Conservation (phyloP, 2,113 vertebrate species). For the Cathartes aura region DNA sequence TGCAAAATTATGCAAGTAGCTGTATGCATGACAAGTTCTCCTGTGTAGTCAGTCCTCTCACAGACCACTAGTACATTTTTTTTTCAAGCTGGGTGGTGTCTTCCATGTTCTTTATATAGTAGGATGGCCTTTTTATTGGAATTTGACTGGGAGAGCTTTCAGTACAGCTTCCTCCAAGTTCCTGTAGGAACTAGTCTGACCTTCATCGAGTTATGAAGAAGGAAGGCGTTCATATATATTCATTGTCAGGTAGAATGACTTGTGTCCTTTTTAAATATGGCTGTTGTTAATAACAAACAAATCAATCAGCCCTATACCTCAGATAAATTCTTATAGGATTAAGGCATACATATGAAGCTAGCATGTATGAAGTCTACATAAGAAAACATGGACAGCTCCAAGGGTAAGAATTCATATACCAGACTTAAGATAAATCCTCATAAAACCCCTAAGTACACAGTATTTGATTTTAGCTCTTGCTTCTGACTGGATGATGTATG, state of each 20-base stretch:
- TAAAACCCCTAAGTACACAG: not conserved
- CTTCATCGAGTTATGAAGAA: not conserved
- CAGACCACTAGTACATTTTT: not conserved
- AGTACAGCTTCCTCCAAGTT: not conserved
- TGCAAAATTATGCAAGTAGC: not conserved
- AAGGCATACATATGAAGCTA: slow-evolving; percentile 3
- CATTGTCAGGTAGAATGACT: not conserved
- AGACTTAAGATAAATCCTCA: slow-evolving; percentile 9
- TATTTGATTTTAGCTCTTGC: not conserved
- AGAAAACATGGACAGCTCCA: slow-evolving; percentile 27
- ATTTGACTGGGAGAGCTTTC: slow-evolving; percentile 14
- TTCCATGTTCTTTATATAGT: not conserved
- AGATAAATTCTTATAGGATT: not conserved
- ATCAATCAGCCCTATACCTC: not conserved
- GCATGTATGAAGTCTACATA: slow-evolving; percentile 9
- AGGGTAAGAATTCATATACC: slow-evolving; percentile 5
- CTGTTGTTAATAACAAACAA: not conserved
- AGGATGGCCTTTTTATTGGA: not conserved
- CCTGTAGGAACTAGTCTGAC: slow-evolving; percentile 7
- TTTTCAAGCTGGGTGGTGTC: not conserved
- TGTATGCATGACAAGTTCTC: not conserved
- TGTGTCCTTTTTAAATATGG: not conserved
- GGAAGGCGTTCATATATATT: not conserved
- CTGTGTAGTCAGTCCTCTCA: not conserved
- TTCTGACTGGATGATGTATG: not conserved